These are phyloP conservation scores for Balaeniceps rex DNA, from an alignment of 2,113 vertebrate species.

Conservation along the genomic window DNA sequence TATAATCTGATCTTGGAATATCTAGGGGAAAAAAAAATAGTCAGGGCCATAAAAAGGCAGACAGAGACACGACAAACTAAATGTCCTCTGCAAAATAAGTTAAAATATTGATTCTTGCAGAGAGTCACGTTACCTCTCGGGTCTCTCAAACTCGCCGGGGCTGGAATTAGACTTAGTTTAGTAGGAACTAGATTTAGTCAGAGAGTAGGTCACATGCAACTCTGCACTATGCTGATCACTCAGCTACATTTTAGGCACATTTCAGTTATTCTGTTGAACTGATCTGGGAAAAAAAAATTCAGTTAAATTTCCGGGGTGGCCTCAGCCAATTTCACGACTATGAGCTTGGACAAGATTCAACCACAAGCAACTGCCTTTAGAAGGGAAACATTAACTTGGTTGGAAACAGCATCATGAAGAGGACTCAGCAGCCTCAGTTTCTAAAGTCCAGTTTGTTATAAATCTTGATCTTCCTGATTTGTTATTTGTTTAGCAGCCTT, in stretches of 20 bases:
- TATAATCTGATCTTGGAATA: constrained; percentile 12
- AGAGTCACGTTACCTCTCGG: background rate
- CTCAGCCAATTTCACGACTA: background rate
- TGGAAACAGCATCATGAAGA: background rate
- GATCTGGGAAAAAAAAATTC: background rate
- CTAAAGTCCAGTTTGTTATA: background rate
- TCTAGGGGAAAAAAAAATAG: background rate
- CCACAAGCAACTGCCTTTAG: background rate
- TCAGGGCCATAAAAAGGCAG: background rate
- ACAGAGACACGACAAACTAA: constrained; percentile 16
- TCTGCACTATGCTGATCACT: background rate
- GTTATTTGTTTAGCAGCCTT: constrained; percentile 26
- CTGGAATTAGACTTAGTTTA: background rate
- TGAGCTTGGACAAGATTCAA: constrained; percentile 7
- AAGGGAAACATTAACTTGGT: constrained; percentile 10
- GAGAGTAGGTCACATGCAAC: background rate
- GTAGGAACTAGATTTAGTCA: background rate
- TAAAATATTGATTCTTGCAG: background rate
- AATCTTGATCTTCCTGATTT: background rate
- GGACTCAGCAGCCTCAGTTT: background rate
- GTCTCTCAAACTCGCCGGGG: background rate
- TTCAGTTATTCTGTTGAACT: background rate
- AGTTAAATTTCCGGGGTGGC: background rate
- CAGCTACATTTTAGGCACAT: constrained; percentile 7
- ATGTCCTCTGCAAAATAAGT: background rate